Percentiles rank a stretch among this genome's conserved stretches.
These are phyloP conservation scores for Drosophila elegans DNA, from an alignment of 1,140 invertebrate genomes.

Conservation along the genomic window DNA sequence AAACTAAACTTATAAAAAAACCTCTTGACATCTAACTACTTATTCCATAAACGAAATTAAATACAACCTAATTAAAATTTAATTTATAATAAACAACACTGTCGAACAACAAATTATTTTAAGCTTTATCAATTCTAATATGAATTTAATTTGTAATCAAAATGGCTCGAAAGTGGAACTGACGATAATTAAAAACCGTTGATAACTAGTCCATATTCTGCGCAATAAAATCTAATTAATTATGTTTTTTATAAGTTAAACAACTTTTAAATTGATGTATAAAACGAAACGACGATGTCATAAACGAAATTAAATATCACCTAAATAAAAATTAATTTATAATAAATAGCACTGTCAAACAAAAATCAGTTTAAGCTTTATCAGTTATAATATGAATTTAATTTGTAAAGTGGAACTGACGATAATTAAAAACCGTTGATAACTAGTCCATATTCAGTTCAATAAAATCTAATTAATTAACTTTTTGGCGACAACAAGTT, in stretches of 20 bases:
- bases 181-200: slow-evolving; percentile 21
- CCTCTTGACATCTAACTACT: neutral
- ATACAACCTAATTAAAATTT: neutral
- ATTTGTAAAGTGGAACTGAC: slow-evolving; percentile 10
- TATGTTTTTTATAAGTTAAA: slow-evolving; percentile 28
- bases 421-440: slow-evolving; percentile 28
- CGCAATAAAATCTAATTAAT: slow-evolving; percentile 47
- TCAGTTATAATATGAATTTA: neutral
- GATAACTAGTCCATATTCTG: slow-evolving; percentile 6
- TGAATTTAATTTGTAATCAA: slow-evolving; percentile 7
- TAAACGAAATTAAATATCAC: neutral
- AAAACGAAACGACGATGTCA: too few relatives aligned
- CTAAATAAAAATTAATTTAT: neutral
- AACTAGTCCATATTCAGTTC: slow-evolving; percentile 1
- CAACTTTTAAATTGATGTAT: too few relatives aligned
- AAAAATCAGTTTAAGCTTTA: neutral
- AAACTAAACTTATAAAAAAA: too few relatives aligned
- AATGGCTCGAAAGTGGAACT: slow-evolving; percentile 11
- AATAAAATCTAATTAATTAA: slow-evolving; percentile 53
- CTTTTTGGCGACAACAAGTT: slow-evolving; percentile 35
- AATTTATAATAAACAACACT: neutral
- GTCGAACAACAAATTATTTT: neutral
- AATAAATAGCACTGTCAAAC: neutral
- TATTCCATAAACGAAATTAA: neutral
- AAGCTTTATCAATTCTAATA: neutral